Base-by-base conservation (phyloP, 2,888 invertebrate genomes). In the Leptopilina drosophilae region DNA sequence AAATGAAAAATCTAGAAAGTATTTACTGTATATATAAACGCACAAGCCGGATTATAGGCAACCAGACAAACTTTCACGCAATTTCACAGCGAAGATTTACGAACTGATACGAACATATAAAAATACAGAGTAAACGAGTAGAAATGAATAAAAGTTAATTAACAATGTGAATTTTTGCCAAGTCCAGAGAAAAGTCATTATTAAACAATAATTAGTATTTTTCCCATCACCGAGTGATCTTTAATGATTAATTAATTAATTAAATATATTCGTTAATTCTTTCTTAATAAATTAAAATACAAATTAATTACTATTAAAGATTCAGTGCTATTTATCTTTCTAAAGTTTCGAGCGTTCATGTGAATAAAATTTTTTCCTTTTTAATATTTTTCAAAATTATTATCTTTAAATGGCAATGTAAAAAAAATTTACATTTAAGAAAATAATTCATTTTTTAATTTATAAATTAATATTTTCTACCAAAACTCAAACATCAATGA, bases 21-120 rank as follows among this genome's bases (percentile, higher is more conserved):
- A 15, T 64, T 33, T 76, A 64, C 64, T 64, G 46, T 76, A 76
- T 64, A 64, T 42, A 49, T 40, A 49, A 11, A 33, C 33, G 33
- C 33, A 49, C 11, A 49, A 46, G 20, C 76, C 20, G 42, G 20
- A 76, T 11, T 64, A 40, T 9, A 42, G 64, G 40, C 42, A 76
- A 64, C 42, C 76, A 59, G 33, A 15, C 73, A 33, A 33, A 73
- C 73, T 56, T 73, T 56, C 56, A 40, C 53, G 56, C 33, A 73
- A 56, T 33, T 33, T 73, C n/a, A 69, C 56, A 73, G 14, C 14
- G 20, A 56, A 33, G 14, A n/a, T 20, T 12, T 7, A 26, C 6
- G 11, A 53, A 40, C 11, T 42, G 33, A 20, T 64, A 12, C 42
- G 42, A 42, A 20, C 15, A 33, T 64, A 33, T 64, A 33, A 26